Evolutionary conservation across 2,113 vertebrate genomes (phyloP).

Genomic region (Scortum barcoo): DNA sequence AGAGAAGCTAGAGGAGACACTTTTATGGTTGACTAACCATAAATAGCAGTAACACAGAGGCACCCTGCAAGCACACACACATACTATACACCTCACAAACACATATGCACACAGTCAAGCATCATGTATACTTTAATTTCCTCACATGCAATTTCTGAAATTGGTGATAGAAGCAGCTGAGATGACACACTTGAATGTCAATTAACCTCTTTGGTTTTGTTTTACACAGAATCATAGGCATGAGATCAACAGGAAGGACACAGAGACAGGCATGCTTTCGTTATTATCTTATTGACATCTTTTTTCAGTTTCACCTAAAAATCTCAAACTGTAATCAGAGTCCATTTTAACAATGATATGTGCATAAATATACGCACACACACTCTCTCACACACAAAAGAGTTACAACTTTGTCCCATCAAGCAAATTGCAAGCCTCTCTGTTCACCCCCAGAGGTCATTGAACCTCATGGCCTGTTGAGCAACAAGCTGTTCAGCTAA

Average conservation of each 20-base stretch:
- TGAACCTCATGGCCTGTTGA: slow-evolving; percentile 67
- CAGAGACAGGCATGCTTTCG: not conserved
- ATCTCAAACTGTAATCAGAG: slow-evolving; percentile 31
- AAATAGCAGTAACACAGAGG: slow-evolving; percentile 26
- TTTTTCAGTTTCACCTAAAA: slow-evolving; percentile 30
- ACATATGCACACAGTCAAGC: not conserved
- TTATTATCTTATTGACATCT: slow-evolving; percentile 37
- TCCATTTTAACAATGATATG: slow-evolving; percentile 29
- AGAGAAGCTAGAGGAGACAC: slow-evolving; percentile 41
- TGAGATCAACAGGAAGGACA: slow-evolving; percentile 13
- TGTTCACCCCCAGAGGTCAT: slow-evolving; percentile 71
- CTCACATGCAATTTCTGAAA: slow-evolving; percentile 44
- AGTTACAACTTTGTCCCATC: slow-evolving; percentile 69
- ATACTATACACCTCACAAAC: not conserved
- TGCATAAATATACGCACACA: not conserved
- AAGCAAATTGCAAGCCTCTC: slow-evolving; percentile 66
- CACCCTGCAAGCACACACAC: not conserved
- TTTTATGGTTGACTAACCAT: slow-evolving; percentile 50
- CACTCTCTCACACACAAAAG: slow-evolving; percentile 6
- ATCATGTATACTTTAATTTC: slow-evolving; percentile 24
- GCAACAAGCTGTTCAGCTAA: slow-evolving; percentile 77
- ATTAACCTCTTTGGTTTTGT: slow-evolving; percentile 16
- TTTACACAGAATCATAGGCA: slow-evolving; percentile 29
- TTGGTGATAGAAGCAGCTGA: slow-evolving; percentile 31
- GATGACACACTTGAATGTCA: not conserved